phyloP scores from a whole-genome alignment of 2,888 invertebrate species.

The Palloptera scutellata region DNA sequence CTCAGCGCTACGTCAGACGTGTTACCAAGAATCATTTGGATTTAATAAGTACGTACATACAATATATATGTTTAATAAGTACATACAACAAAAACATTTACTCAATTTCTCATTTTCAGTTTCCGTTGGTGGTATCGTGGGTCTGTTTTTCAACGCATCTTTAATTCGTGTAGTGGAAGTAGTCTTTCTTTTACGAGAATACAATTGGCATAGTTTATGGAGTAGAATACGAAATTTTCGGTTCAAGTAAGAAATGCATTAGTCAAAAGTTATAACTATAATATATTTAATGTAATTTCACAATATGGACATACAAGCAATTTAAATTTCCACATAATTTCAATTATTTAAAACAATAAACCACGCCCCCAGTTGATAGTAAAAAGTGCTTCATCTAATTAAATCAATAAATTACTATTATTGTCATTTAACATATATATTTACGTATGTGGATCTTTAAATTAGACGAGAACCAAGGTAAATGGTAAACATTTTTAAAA shows the following conservation, averaged over 20 bases:
- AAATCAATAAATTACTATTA: too few relatives aligned
- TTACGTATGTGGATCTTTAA: too few relatives aligned
- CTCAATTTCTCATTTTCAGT: constrained; percentile 46
- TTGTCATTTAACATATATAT: too few relatives aligned
- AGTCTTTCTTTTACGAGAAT: constrained; percentile 43
- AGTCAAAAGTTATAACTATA: background rate
- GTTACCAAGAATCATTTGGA: constrained; percentile 72
- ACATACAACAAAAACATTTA: background rate
- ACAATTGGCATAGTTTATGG: constrained; percentile 37
- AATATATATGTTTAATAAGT: constrained; percentile 18
- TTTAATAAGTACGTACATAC: constrained; percentile 69
- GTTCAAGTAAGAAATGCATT: background rate
- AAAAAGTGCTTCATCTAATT: too few relatives aligned
- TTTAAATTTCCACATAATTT: too few relatives aligned
- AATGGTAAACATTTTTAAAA: too few relatives aligned
- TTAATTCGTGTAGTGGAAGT: constrained; percentile 51
- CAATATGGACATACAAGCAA: too few relatives aligned
- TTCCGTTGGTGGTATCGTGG: constrained; percentile 60
- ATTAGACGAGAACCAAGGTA: too few relatives aligned
- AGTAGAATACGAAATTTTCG: background rate
- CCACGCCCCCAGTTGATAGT: too few relatives aligned
- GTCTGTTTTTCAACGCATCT: constrained; percentile 60
- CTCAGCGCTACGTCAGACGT: constrained; percentile 70
- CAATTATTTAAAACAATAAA: too few relatives aligned
- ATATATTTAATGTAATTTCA: too few relatives aligned